A percentile compares a stretch with the other conserved stretches of the same genome.
These are phyloP conservation scores for Philaenus spumarius DNA, from an alignment of 1,140 invertebrate species.

Conservation along the genomic window DNA sequence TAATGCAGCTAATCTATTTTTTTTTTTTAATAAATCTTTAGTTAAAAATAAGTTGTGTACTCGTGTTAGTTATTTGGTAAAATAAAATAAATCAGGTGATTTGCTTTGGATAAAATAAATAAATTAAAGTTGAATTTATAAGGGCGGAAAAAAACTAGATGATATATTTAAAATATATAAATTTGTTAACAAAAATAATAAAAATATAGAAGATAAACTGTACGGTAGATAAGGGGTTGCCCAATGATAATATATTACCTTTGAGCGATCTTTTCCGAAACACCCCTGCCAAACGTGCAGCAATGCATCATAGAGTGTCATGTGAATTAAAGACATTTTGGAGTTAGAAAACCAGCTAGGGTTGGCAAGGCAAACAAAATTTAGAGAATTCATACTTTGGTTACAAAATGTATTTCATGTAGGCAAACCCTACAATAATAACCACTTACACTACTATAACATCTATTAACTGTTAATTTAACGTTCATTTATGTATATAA, in stretches of 20 bases:
- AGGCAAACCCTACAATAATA: no score
- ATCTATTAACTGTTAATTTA: no score
- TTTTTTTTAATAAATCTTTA: no score
- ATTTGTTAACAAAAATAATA: constrained; percentile 1
- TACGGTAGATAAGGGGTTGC: constrained; percentile 36
- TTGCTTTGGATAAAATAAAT: not conserved
- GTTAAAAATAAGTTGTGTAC: no score
- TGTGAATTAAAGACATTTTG: constrained; percentile 15
- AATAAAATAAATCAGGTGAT: no score
- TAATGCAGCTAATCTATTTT: no score
- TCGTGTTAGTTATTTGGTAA: no score
- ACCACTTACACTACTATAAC: no score
- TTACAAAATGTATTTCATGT: not conserved
- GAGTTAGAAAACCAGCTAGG: not conserved
- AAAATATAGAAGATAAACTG: constrained; percentile 25
- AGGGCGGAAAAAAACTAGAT: not conserved
- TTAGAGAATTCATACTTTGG: not conserved
- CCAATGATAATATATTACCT: constrained; percentile 32
- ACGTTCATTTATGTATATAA: no score
- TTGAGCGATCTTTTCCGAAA: constrained; percentile 88
- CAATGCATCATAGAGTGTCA: constrained; percentile 33
- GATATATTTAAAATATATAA: not conserved
- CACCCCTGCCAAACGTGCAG: constrained; percentile 56
- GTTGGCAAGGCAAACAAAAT: constrained; percentile 6
- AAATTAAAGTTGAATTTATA: not conserved